Evolutionary conservation across 1,140 invertebrate genomes (phyloP).

Genomic region (Ceratosolen solmsi): DNA sequence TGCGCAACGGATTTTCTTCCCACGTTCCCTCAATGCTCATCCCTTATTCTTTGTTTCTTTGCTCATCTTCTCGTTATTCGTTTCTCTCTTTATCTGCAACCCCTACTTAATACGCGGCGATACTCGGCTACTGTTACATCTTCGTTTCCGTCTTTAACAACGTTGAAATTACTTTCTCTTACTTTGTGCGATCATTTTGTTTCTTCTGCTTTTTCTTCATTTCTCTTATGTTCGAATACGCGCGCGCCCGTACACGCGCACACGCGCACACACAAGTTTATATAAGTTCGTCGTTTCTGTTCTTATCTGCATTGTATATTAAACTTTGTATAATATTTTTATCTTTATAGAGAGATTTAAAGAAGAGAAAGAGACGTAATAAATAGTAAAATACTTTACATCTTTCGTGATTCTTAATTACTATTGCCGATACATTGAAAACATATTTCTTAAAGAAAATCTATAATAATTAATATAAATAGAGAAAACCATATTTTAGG

Average conservation of each 20-base stretch:
- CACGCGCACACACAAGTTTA: too few species aligned
- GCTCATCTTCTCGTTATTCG: slow-evolving; percentile 1
- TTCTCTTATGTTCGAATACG: too few species aligned
- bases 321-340: slow-evolving; percentile 54
- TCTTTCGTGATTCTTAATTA: too few species aligned
- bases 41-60: slow-evolving; percentile 36
- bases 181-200: neutral
- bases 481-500: too few species aligned
- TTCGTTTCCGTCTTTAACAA: slow-evolving; percentile 30
- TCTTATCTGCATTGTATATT: neutral
- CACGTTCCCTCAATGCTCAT: neutral
- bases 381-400: too few species aligned
- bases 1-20: slow-evolving; percentile 8
- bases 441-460: too few species aligned
- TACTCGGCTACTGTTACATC: slow-evolving; percentile 5
- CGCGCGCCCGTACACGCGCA: too few species aligned
- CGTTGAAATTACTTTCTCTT: slow-evolving; percentile 43
- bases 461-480: too few species aligned
- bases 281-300: slow-evolving; percentile 25
- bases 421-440: too few species aligned
- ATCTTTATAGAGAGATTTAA: too few species aligned
- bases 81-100: neutral
- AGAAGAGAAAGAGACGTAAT: too few species aligned
- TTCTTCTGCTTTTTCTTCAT: neutral
- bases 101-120: neutral